Evolutionary conservation across 2,797 vertebrate genomes (phyloP), one percentile per base, ranked within the genome.

Genomic region (Sebastes nivosus): DNA sequence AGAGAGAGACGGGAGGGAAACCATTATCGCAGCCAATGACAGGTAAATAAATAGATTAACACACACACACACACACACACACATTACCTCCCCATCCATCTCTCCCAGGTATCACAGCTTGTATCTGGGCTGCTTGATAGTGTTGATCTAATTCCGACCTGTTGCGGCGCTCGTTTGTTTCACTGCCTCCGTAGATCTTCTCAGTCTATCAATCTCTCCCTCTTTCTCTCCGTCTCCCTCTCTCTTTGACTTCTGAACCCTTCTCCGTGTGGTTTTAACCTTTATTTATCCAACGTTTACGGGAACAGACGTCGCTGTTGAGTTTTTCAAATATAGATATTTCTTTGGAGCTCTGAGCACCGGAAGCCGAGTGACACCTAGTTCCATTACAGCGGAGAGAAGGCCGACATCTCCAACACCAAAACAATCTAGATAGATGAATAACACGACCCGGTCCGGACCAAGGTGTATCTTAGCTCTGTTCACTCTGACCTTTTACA

Each of bases 31-130:
- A 94, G 90, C 87, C 94, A 92, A 91, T 94, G 93, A 94, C 93
- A 91, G 93, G 92, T 93, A 94, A 93, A 95, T 93, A 95, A 94
- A 94, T 92, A 95, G 94, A 94, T 94, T 93, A 92, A 87, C 87
- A 77, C 34, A 36, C 34, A 36, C 34, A 30, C 30, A 30, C 32
- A 34, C 32, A 36, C 32, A 11, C 34, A 34, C 32, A 34, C 34
- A 36, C 34, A 36, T 5, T 36, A 36, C 34, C 34, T 36, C 34
- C 34, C 34, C 34, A 36, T 77, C 83, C 84, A 67, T 73, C 85
- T 87, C 70, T 80, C 74, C 65, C 80, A 88, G 83, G 83, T 95
- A 96, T 96, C 95, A 70, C 86, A 72, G 85, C 92, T 93, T 94
- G 93, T 94, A 96, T 96, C 95, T 93, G 87, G 89, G 81, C 89